phyloP scores from a whole-genome alignment of 1,140 invertebrate species.

The Atopsyche davidsoni region DNA sequence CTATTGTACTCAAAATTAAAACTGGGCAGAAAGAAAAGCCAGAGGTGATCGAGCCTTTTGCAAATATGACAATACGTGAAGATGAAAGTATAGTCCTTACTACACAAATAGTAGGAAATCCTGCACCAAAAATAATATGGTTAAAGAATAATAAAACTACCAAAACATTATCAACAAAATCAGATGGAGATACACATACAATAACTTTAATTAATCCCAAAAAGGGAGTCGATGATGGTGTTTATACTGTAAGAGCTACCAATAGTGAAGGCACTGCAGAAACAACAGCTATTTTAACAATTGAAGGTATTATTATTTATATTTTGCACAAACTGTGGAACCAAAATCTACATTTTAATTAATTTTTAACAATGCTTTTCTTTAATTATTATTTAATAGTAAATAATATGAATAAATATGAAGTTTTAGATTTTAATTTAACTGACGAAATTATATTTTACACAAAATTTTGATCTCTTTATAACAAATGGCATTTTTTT shows the following conservation, averaged over 20 bases:
- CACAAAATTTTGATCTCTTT: too few species aligned
- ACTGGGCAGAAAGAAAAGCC: constrained; percentile 71
- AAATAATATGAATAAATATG: too few species aligned
- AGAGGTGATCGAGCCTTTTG: constrained; percentile 72
- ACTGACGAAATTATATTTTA: too few species aligned
- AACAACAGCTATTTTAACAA: constrained; percentile 67
- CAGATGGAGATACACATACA: constrained; percentile 62
- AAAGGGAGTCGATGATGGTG: constrained; percentile 59
- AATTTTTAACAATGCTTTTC: too few species aligned
- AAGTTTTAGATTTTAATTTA: too few species aligned
- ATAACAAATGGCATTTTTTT: constrained; percentile 31
- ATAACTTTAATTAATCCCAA: constrained; percentile 62
- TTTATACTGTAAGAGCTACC: constrained; percentile 74
- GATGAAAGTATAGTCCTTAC: constrained; percentile 69
- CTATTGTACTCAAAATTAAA: constrained; percentile 75
- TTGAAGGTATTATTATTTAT: constrained; percentile 63
- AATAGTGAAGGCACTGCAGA: constrained; percentile 71
- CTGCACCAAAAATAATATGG: constrained; percentile 74
- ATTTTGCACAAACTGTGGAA: too few species aligned
- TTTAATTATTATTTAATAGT: too few species aligned
- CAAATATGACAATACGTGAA: constrained; percentile 66
- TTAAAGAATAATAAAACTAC: constrained; percentile 68
- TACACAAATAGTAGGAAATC: constrained; percentile 75
- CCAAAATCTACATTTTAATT: too few species aligned
- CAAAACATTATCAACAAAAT: constrained; percentile 50